phyloP scores from a whole-genome alignment of 2,797 vertebrate genomes.

The Ciconia nigra region DNA sequence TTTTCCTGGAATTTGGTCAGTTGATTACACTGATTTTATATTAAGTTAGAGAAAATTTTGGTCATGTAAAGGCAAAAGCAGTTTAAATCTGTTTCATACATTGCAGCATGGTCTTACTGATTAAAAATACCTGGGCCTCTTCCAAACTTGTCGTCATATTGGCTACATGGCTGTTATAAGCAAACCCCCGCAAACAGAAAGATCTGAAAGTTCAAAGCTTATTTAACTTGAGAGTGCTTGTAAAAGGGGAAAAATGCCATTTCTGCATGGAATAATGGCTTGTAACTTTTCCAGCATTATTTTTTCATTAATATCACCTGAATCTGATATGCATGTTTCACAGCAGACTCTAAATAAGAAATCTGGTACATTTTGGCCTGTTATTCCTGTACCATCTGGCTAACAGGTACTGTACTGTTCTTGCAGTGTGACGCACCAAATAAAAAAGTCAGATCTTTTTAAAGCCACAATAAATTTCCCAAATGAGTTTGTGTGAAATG shows the following conservation, averaged over 20 bases:
- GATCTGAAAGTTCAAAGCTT: conserved; percentile 76
- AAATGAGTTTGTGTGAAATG: conserved; percentile 75
- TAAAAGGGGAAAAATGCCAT: conserved; percentile 68
- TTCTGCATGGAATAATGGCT: conserved; percentile 73
- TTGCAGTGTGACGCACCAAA: conserved; percentile 68
- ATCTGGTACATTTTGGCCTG: conserved; percentile 73
- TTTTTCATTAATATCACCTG: conserved; percentile 72
- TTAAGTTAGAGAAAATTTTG: conserved; percentile 48
- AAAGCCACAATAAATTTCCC: conserved; percentile 76
- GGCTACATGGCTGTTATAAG: conserved; percentile 63
- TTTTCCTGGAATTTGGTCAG: conserved; percentile 38
- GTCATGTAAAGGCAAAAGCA: conserved; percentile 38
- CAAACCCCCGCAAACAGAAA: conserved; percentile 60
- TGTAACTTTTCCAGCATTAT: conserved; percentile 72
- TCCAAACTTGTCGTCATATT: conserved; percentile 71
- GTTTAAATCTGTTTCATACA: conserved; percentile 65
- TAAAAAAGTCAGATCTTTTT: conserved; percentile 77
- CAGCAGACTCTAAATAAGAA: conserved; percentile 68
- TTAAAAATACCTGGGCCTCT: conserved; percentile 73
- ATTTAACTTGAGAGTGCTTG: conserved; percentile 68
- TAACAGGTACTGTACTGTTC: conserved; percentile 74
- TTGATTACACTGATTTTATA: conserved; percentile 44
- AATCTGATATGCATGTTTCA: conserved; percentile 67
- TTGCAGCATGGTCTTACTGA: conserved; percentile 52
- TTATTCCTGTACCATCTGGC: conserved; percentile 75